These are phyloP conservation scores for Drosophila kikkawai DNA, from an alignment of 1,140 invertebrate genomes.

Conservation along the genomic window DNA sequence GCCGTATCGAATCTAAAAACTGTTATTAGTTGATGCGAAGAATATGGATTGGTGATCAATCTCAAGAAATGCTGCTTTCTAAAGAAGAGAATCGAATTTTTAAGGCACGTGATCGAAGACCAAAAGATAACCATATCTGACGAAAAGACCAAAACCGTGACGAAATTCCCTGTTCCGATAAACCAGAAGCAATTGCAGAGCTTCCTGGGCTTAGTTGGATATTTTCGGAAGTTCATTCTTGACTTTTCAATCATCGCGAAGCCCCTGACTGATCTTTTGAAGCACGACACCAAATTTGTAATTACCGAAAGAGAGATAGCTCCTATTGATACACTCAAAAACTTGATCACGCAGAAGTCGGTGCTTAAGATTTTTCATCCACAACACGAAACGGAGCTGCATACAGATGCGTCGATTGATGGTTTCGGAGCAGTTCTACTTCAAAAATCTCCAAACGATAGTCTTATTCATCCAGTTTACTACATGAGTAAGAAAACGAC, in stretches of 20 bases:
- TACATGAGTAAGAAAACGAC: conserved; percentile 4
- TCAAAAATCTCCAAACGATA: neutral
- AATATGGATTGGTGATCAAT: neutral
- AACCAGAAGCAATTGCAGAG: neutral
- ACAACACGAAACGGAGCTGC: conserved; percentile 12
- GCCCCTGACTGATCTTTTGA: neutral
- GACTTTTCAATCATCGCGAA: neutral
- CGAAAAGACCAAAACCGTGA: neutral
- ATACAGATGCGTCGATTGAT: conserved; percentile 15
- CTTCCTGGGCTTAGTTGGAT: too few species aligned
- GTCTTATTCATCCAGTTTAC: neutral
- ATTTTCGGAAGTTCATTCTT: too few species aligned
- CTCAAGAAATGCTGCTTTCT: neutral
- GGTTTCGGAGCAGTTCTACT: conserved; percentile 15
- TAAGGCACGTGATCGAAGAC: neutral
- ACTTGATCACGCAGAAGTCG: neutral
- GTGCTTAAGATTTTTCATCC: conserved; percentile 3
- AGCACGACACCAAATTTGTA: neutral
- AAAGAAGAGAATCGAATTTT: neutral
- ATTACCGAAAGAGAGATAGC: neutral
- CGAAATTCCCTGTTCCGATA: neutral
- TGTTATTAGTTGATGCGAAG: too few species aligned
- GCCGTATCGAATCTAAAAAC: neutral
- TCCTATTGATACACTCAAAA: neutral
- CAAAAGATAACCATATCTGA: neutral